Conservation (phyloP, 2,888 invertebrate genomes). For the Pediacus dermestoides region DNA sequence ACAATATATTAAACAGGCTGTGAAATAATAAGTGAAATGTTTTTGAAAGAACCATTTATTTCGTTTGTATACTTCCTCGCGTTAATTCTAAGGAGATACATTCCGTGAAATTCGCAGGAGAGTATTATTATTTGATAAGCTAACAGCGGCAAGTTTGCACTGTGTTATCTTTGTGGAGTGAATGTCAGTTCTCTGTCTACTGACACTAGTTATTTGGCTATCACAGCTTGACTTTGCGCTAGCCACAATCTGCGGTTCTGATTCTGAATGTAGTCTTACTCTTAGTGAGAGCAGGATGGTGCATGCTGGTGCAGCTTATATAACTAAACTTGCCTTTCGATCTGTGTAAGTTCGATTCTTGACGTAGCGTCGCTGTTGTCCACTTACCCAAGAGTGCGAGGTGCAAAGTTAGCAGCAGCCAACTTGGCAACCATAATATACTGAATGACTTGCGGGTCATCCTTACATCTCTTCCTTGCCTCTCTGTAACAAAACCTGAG, state of each 20-base stretch:
- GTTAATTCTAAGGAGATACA: slow-evolving; percentile 29
- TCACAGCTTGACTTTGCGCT: slow-evolving; percentile 24
- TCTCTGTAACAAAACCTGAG: slow-evolving; percentile 1
- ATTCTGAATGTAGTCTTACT: too few species aligned
- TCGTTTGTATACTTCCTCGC: slow-evolving; percentile 8
- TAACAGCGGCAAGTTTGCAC: slow-evolving; percentile 36
- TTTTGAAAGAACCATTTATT: slow-evolving; percentile 13
- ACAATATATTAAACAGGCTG: slow-evolving; percentile 3
- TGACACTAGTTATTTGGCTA: slow-evolving; percentile 39
- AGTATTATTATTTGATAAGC: slow-evolving; percentile 24
- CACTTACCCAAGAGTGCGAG: too few species aligned
- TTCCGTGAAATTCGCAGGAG: slow-evolving; percentile 33
- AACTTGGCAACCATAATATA: too few species aligned
- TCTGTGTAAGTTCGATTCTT: too few species aligned
- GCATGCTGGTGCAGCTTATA: too few species aligned
- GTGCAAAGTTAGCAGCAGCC: too few species aligned
- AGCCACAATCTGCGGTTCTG: slow-evolving; percentile 5
- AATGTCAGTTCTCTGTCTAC: slow-evolving; percentile 36
- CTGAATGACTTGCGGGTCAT: too few species aligned
- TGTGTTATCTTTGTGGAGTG: slow-evolving; percentile 33
- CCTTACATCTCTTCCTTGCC: slow-evolving; percentile 30
- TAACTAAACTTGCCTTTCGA: too few species aligned
- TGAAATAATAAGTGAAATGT: slow-evolving; percentile 12
- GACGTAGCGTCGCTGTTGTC: too few species aligned
- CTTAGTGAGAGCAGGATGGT: too few species aligned